Base-by-base conservation (phyloP, 2,797 vertebrate species). In the Ataeniobius toweri region DNA sequence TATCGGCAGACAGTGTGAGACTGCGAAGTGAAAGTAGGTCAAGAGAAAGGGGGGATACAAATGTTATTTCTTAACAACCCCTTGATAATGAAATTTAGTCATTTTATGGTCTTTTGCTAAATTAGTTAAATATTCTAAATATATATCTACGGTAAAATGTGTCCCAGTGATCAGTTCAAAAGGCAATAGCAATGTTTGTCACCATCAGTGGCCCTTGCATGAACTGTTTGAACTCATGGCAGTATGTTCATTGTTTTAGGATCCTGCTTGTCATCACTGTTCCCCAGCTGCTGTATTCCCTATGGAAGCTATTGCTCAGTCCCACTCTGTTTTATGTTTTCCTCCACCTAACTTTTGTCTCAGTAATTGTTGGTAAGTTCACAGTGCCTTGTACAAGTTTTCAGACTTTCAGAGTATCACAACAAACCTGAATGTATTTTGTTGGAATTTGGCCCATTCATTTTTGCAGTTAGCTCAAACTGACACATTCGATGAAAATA, bases 241-340 rank as follows among this genome's bases (percentile, higher is more conserved):
- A 83, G 78, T 74, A 80, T 85, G 87, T 79, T 85, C 77, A 84
- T 94, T 93, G 92, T 91, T 80, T 81, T 10, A 24, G 63, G 36
- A 36, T 81, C 69, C 75, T 75, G 79, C 79, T 78, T 85, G 91
- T 89, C 84, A 85, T 79, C 53, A n/a, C 63, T 24, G 36, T 22
- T 71, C 76, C 80, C 77, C 69, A 31, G 80, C 69, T 67, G 63
- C 36, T 41, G 7, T 5, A 22, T 41, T 41, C 20, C 63, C 63
- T 3, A 12, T 75, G 79, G 80, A 74, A 63, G 84, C 85, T 80
- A 88, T 93, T 92, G 90, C 93, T 91, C 79, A 31, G 16, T 87
- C 74, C 59, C 44, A 18, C 75, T 50, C 48, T 26, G 56, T 59
- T 10, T 14, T 26, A n/a, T 26, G 56, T 59, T 61, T 61, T n/a